Percentiles rank a stretch among this genome's conserved stretches.
Evolutionary conservation across 2,888 invertebrate genomes (phyloP).

Genomic region (Piscicola geometra): DNA sequence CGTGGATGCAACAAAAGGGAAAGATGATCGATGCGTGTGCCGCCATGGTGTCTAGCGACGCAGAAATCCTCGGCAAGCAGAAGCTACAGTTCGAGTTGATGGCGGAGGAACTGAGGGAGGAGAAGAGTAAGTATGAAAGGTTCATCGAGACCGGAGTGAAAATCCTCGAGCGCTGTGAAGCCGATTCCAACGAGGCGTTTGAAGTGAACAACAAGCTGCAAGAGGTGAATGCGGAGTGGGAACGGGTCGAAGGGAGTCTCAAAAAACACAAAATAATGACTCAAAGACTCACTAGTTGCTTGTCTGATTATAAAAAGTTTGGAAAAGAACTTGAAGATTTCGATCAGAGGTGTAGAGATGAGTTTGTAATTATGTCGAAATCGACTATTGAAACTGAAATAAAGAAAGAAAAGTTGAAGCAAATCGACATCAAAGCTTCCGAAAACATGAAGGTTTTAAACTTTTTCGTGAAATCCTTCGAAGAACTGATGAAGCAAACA

Average conservation of each 20-base stretch:
- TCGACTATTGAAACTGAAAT: background rate
- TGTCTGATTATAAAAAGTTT: background rate
- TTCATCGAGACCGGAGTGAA: slow-evolving; percentile 12
- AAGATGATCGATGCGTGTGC: slow-evolving; percentile 75
- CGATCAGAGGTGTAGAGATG: background rate
- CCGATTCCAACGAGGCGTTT: background rate
- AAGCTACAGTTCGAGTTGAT: background rate
- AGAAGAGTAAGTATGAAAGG: background rate
- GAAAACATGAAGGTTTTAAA: background rate
- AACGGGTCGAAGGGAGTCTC: background rate
- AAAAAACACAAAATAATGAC: background rate
- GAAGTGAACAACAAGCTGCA: background rate
- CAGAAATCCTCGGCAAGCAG: slow-evolving; percentile 71
- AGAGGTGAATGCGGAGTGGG: background rate
- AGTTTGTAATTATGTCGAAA: background rate
- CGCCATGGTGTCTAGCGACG: slow-evolving; percentile 73
- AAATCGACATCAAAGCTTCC: slow-evolving; percentile 6
- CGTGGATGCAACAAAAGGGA: slow-evolving; percentile 87
- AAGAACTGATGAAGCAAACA: background rate
- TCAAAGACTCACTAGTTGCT: background rate
- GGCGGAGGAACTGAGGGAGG: background rate
- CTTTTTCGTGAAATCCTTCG: background rate
- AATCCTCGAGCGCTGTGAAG: background rate
- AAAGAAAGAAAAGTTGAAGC: background rate
- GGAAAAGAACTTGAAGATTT: background rate